phyloP scores from a whole-genome alignment of 2,888 invertebrate genomes.

The Protula sp. region DNA sequence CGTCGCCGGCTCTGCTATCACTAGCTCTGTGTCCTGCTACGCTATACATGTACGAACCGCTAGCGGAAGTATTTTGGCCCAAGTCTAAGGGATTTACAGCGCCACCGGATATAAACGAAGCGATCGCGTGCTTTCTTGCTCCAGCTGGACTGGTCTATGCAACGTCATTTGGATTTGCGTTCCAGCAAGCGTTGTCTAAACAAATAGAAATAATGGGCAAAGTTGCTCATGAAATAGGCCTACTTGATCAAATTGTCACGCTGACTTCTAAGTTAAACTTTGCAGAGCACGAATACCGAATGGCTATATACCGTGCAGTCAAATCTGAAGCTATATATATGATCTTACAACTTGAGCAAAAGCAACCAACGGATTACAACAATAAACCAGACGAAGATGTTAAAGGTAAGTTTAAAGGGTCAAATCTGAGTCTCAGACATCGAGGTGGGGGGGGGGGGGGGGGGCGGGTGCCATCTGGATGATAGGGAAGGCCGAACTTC shows the following conservation, averaged over 20 bases:
- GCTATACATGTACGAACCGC: conserved; percentile 32
- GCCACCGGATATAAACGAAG: conserved; percentile 36
- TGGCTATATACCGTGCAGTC: conserved; percentile 26
- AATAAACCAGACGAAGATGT: conserved; percentile 28
- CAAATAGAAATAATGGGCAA: conserved; percentile 31
- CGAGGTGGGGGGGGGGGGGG: not conserved
- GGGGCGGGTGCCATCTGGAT: too few species aligned
- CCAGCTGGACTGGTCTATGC: conserved; percentile 42
- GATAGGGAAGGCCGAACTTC: too few species aligned
- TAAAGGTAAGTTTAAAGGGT: conserved; percentile 23
- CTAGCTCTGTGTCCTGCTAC: conserved; percentile 34
- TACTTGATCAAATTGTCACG: conserved; percentile 38
- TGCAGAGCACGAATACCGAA: conserved; percentile 11
- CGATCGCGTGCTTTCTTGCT: conserved; percentile 38
- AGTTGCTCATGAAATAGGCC: conserved; percentile 32
- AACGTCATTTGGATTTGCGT: conserved; percentile 39
- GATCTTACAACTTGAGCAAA: conserved; percentile 32
- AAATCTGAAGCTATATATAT: conserved; percentile 37
- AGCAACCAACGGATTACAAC: conserved; percentile 23
- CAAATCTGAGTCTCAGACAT: not conserved
- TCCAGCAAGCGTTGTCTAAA: conserved; percentile 34
- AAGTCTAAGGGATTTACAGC: conserved; percentile 11
- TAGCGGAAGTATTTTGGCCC: conserved; percentile 31
- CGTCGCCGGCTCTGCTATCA: conserved; percentile 33
- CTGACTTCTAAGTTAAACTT: conserved; percentile 30